phyloP scores from a whole-genome alignment of 1,140 invertebrate species.

The Thaumetopoea pityocampa region DNA sequence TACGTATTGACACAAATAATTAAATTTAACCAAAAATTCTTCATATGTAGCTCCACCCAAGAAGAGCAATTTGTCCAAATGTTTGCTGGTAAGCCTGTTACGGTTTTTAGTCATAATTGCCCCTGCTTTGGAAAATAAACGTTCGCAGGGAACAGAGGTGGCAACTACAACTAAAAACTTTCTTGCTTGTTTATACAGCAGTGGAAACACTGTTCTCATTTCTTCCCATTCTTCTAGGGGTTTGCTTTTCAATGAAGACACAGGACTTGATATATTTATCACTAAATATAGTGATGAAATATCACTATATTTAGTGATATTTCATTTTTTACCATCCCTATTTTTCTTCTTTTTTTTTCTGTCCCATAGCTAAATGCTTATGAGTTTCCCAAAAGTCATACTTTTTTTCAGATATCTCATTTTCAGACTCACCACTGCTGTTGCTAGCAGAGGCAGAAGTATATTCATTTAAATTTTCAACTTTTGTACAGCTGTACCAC shows the following conservation, averaged over 20 bases:
- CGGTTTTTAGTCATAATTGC: constrained; percentile 18
- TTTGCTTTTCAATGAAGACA: constrained; percentile 24
- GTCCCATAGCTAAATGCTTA: constrained; percentile 26
- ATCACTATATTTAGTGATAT: constrained; percentile 28
- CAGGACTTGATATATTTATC: constrained; percentile 31
- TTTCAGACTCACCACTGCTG: constrained; percentile 30
- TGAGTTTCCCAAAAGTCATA: constrained; percentile 30
- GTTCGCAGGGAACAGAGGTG: no score
- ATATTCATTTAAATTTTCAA: constrained; percentile 30
- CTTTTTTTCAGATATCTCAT: constrained; percentile 29
- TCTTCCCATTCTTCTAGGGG: constrained; percentile 28
- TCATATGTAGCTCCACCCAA: no score
- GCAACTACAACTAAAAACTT: no score
- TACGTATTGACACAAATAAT: no score
- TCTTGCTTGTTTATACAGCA: no score
- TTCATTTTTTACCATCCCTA: constrained; percentile 28
- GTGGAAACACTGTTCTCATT: constrained; percentile 27
- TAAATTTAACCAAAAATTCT: no score
- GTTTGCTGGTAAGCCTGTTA: no score
- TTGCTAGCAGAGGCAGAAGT: constrained; percentile 25
- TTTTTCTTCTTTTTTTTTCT: constrained; percentile 29
- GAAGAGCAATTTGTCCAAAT: no score
- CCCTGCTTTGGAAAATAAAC: constrained; percentile 21
- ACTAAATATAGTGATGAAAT: no score
- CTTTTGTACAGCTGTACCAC: constrained; percentile 28